Percentiles rank a stretch among this genome's conserved stretches.
Conservation (phyloP, 2,797 vertebrate genomes). For the Dryobates pubescens region DNA sequence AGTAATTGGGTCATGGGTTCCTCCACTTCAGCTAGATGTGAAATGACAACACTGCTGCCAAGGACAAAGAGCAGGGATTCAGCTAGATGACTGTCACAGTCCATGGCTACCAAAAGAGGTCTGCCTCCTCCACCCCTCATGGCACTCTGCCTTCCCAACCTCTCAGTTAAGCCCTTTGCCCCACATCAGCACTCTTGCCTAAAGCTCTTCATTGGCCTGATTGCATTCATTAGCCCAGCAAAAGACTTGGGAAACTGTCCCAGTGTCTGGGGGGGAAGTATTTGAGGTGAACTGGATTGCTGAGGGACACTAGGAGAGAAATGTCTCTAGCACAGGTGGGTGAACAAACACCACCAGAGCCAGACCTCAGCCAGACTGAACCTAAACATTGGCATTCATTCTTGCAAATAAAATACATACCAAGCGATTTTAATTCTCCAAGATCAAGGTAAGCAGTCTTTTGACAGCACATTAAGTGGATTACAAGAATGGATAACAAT, state of each 20-base stretch:
- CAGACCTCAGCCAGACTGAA: neutral
- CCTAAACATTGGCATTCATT: accelerated
- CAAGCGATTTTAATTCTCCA: neutral
- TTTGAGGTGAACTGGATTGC: neutral
- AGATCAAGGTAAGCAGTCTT: neutral
- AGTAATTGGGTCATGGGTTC: neutral
- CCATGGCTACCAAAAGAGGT: neutral
- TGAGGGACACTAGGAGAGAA: neutral
- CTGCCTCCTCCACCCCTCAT: accelerated
- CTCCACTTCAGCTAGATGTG: neutral
- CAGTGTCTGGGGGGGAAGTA: accelerated
- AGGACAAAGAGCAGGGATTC: neutral
- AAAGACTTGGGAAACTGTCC: neutral
- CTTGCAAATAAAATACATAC: neutral
- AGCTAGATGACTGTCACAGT: neutral
- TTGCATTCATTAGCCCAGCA: neutral
- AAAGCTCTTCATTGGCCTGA: neutral
- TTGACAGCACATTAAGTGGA: neutral
- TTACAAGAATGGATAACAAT: neutral
- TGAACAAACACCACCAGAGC: neutral
- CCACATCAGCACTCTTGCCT: neutral
- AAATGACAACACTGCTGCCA: neutral
- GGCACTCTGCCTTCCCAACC: neutral
- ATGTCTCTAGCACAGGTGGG: neutral
- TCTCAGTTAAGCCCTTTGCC: neutral